Evolutionary conservation across 1,140 invertebrate genomes (phyloP), one percentile per base, ranked within the genome.

Genomic region (Venustaconcha ellipsiformis): DNA sequence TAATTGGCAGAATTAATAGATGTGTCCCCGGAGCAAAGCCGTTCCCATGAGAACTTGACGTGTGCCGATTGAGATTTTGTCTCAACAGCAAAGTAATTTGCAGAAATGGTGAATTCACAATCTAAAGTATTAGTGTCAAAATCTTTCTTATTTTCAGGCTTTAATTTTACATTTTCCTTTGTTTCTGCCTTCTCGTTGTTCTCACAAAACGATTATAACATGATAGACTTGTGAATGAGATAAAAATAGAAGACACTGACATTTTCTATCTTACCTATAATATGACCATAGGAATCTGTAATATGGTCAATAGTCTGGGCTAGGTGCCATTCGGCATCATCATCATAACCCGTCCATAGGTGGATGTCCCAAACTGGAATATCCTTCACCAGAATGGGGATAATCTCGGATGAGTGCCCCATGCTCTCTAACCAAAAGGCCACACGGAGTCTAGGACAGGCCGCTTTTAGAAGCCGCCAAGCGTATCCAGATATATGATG

Each of bases 281-380:
- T 70, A 18, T 74, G 62, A 59, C 68, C 48, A 18, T 74, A 74
- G 13, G 65, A 56, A 30, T 74, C 59, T 64, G 67, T 66, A 23
- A 80, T 74, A 65, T 78, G 72, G 18, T 64, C 60, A n/a, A 80
- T 64, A 23, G 76, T 78, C 11, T 72, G 65, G 30, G 63, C 30
- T 12, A 80, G 72, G 18, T 72, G 70, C 79, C 79, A 80, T 55
- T 80, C 72, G 15, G 72, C 15, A 57, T 80, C 72, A 57, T 78
- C 75, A 48, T 75, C 76, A 67, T 78, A 78, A 37, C 79, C 79
- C 55, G 72, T 74, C 76, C 76, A 80, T 18, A 78, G 48, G 57
- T 74, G 76, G 15, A 80, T 59, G 48, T 80, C 79, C n/a, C 69
- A 66, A 6, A 80, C 55, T n/a, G 79, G 79, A 17, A 70, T 68